Evolutionary conservation across 2,888 invertebrate genomes (phyloP), one percentile per base, ranked within the genome.

Genomic region (Leptogaster cylindrica): DNA sequence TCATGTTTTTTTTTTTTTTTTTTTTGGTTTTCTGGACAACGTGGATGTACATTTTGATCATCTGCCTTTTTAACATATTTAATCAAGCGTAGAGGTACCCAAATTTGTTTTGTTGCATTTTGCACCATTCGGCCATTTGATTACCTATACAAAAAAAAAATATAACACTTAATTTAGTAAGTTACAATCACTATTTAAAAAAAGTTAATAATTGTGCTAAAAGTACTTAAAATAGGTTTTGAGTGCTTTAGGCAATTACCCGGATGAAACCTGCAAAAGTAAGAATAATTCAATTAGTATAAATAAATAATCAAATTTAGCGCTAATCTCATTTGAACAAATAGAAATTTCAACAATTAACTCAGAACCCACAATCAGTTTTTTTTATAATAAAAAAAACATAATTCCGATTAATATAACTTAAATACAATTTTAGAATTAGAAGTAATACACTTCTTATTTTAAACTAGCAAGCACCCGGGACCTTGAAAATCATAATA

Each of bases 251-350:
- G 44, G 31, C 41, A 44, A 28, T 44, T 10, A 44, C n/a, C 27
- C 44, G 31, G 18, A 27, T 61, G 61, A 61, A 61, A 61, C 44
- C 61, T 61, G 61, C 27, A 61, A 61, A 44, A 16, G 44, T 28
- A 14, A 41, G n/a, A 44, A 31, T 25, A 20, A n/a, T 18, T 5
- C 8, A 2, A 25, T 20, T 2, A 46, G 16, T 46, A 46, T 18
- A 18, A 16, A 46, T 18, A 10, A 5, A 2, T 46, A 7, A 20
- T 12, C 16, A 20, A 16, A 18, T 8, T 46, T 18, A 46, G 20
- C 20, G 3, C n/a, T 20, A n/a, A n/a, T n/a, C n/a, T n/a, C n/a
- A n/a, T n/a, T n/a, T n/a, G n/a, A n/a, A n/a, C n/a, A n/a, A n/a
- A n/a, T n/a, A n/a, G n/a, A n/a, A n/a, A n/a, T n/a, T n/a, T n/a